phyloP scores from a whole-genome alignment of 2,888 invertebrate genomes.

The Acanthacorydalis orientalis region DNA sequence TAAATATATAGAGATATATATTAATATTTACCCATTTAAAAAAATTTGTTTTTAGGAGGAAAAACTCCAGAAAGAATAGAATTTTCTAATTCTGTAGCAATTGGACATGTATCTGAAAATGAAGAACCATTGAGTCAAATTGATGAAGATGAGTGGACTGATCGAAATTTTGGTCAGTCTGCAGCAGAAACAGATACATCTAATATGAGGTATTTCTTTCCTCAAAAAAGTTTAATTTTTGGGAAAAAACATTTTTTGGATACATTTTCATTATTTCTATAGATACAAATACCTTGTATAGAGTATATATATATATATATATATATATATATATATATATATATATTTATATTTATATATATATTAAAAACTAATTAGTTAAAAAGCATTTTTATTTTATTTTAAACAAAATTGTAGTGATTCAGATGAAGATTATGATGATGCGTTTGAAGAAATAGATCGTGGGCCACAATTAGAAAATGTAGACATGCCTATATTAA shows the following conservation, averaged over 20 bases:
- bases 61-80: slow-evolving; percentile 66
- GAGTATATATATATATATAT: too few species aligned
- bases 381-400: too few species aligned
- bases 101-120: slow-evolving; percentile 36
- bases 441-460: slow-evolving; percentile 34
- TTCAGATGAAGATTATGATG: slow-evolving; percentile 47
- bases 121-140: slow-evolving; percentile 57
- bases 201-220: slow-evolving; percentile 27
- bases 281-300: too few species aligned
- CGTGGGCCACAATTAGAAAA: slow-evolving; percentile 28
- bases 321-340: too few species aligned
- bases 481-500: too few species aligned
- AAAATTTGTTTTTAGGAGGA: slow-evolving; percentile 19
- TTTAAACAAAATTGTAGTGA: too few species aligned
- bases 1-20: too few species aligned
- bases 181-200: slow-evolving; percentile 51
- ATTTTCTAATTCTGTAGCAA: slow-evolving; percentile 53
- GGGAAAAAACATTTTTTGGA: too few species aligned
- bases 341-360: too few species aligned
- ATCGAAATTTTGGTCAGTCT: slow-evolving; percentile 75
- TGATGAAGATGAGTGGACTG: slow-evolving; percentile 93
- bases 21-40: background rate
- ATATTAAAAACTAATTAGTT: too few species aligned
- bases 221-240: too few species aligned
- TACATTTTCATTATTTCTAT: too few species aligned